Percentiles rank a stretch among this genome's conserved stretches.
phyloP scores from a whole-genome alignment of 2,888 invertebrate genomes.

The Plemyria rubiginata region DNA sequence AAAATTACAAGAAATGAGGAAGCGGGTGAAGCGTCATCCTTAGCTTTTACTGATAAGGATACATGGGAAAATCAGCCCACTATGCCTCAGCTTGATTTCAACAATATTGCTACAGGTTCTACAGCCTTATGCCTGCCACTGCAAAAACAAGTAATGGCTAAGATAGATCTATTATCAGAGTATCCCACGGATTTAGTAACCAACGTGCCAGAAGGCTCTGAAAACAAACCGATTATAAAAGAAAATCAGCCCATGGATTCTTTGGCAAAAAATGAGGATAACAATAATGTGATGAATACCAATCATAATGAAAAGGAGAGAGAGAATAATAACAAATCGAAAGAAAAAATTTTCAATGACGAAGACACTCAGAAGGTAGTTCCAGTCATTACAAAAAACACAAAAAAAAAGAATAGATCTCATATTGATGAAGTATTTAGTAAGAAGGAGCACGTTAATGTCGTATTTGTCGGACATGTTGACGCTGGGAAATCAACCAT shows the following conservation, averaged over 20 bases:
- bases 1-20: no score
- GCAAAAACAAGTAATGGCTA: neutral
- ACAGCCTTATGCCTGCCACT: neutral
- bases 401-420: neutral
- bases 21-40: no score
- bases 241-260: no score
- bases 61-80: neutral
- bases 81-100: neutral
- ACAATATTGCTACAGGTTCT: no score
- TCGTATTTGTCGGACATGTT: constrained; percentile 11
- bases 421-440: constrained; percentile 1
- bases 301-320: neutral
- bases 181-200: neutral
- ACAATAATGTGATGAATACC: neutral
- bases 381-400: neutral
- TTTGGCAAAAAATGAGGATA: neutral
- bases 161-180: neutral
- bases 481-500: constrained; percentile 14
- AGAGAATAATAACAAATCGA: neutral
- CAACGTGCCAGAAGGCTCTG: neutral
- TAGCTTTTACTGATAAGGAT: neutral
- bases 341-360: neutral
- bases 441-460: constrained; percentile 9
- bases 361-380: constrained; percentile 5
- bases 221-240: no score